Percentiles rank a stretch among this genome's conserved stretches.
Conservation (phyloP, 2,113 vertebrate genomes). For the Axis porcinus region DNA sequence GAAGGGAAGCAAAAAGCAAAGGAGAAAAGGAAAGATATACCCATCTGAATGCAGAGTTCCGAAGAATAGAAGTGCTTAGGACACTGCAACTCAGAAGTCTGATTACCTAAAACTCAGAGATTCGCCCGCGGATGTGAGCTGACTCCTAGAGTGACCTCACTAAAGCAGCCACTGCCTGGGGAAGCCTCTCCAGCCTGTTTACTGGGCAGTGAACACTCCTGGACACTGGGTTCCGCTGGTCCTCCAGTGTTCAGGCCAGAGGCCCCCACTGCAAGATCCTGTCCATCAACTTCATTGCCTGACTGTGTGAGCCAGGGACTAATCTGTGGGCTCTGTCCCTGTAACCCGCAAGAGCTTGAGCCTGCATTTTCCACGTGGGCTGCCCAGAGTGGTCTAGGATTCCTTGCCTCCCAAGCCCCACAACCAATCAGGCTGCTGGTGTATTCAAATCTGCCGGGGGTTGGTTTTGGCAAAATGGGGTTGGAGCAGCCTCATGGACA, state of each 20-base stretch:
- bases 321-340: neutral
- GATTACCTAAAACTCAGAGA: neutral
- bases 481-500: neutral
- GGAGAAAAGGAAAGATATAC: too few relatives aligned
- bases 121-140: fast-evolving
- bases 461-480: neutral
- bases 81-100: neutral
- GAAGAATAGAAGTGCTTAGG: neutral
- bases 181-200: neutral
- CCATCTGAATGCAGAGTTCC: too few relatives aligned
- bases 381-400: neutral
- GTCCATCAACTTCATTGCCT: neutral
- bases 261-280: neutral
- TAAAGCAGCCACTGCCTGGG: neutral
- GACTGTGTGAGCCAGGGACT: fast-evolving
- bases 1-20: too few relatives aligned
- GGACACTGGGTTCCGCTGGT: neutral
- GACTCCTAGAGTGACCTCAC: neutral
- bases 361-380: neutral
- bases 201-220: neutral
- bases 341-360: neutral
- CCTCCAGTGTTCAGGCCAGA: neutral
- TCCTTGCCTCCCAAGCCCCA: neutral
- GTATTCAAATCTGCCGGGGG: neutral
- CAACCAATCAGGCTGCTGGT: neutral